Evolutionary conservation across 2,113 vertebrate species (phyloP), one percentile per base, ranked within the genome.

Genomic region (Chroicocephalus ridibundus): DNA sequence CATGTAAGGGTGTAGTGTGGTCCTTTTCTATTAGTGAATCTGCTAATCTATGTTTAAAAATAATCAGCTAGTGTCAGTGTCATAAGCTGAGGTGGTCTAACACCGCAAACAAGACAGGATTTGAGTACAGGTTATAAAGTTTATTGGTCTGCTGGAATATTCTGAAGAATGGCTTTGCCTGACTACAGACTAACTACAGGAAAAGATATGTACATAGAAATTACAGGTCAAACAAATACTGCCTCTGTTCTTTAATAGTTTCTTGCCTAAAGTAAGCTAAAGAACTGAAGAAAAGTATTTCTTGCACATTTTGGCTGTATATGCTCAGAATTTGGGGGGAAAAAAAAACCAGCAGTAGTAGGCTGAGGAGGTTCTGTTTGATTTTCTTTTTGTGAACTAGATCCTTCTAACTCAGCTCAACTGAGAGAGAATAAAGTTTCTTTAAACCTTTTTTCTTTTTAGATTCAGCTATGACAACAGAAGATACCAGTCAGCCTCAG

Each of bases 231-330:
- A 77, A 54, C 49, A 71, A 69, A 58, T 85, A 26, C 4, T 79
- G 8, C 26, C 5, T 55, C 4, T 18, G 9, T 61, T 87, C 17
- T 58, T 86, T 16, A 69, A 16, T 69, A 6, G 81, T 64, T 54
- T 26, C 5, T 74, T 80, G 40, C 14, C 21, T 61, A 16, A 77
- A 70, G 17, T 81, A 40, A 81, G 36, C 6, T 42, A 6, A 86
- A 88, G 6, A 84, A 47, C 18, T 51, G 44, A 22, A 6, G 8
- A 65, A 21, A 76, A 36, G 8, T 7, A 72, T 8, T 36, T 77
- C 1, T 62, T 92, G 3, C 2, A 1, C 1, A 1, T n/a, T 80
- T 83, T 62, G 25, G 3, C 26, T 75, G 5, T 36, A 5, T 54
- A 3, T 38, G 12, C 15, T 70, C 2, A 55, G 25, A 95, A 60